Conservation (phyloP, 2,888 invertebrate genomes). For the Lysandra bellargus region DNA sequence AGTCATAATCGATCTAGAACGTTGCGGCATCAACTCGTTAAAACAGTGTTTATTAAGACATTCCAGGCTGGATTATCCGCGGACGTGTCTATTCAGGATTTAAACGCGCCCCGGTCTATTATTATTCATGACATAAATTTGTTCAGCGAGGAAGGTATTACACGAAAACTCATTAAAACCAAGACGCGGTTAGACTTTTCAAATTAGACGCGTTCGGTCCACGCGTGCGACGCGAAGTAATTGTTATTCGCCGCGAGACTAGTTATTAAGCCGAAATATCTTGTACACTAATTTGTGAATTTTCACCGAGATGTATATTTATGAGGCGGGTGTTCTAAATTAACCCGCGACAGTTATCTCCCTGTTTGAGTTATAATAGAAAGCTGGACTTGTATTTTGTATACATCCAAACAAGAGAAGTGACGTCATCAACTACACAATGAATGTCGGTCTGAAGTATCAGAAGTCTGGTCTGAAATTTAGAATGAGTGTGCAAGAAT, state of each 20-base stretch:
- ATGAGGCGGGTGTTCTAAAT: neutral
- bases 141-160: conserved; percentile 73
- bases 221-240: conserved; percentile 67
- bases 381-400: neutral
- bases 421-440: no score
- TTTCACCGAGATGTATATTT: conserved; percentile 2
- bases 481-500: no score
- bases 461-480: no score
- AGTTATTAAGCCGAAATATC: conserved; percentile 70
- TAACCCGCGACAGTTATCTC: neutral
- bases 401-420: no score
- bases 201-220: conserved; percentile 79
- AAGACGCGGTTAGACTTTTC: conserved; percentile 77
- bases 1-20: neutral
- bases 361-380: neutral
- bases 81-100: conserved; percentile 71
- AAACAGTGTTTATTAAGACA: conserved; percentile 67
- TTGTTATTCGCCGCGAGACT: conserved; percentile 72
- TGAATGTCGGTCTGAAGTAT: no score
- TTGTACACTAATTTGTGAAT: conserved; percentile 54
- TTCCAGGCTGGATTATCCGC: conserved; percentile 66
- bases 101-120: conserved; percentile 73
- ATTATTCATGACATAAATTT: conserved; percentile 80
- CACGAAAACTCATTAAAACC: conserved; percentile 79
- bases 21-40: conserved; percentile 60